Conservation (phyloP, 2,113 vertebrate species). For the Heptranchias perlo region DNA sequence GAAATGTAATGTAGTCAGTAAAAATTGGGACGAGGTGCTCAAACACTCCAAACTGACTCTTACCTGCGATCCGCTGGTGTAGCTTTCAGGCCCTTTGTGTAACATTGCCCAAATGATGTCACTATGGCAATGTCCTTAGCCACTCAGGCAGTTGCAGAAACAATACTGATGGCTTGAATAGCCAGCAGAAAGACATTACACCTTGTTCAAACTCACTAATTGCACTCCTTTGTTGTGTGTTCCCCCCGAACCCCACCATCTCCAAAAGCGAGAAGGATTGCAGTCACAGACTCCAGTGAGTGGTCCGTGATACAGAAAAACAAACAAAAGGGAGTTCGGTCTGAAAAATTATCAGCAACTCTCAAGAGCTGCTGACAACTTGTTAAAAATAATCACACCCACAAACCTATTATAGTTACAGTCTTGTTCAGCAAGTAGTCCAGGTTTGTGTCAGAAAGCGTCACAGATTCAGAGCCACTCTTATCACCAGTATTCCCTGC, state of each 20-base stretch:
- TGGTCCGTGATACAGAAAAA: not conserved
- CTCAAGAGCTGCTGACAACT: constrained; percentile 35
- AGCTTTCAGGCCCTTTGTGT: not conserved
- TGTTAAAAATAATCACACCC: constrained; percentile 35
- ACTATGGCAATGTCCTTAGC: not conserved
- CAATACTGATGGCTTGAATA: not conserved
- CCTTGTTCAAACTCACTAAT: constrained; percentile 11
- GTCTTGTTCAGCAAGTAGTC: constrained; percentile 35
- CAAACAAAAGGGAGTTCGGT: constrained; percentile 16
- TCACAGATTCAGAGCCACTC: constrained; percentile 32
- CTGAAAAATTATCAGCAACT: constrained; percentile 33
- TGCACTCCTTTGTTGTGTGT: constrained; percentile 17
- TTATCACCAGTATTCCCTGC: constrained; percentile 35
- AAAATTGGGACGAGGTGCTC: not conserved
- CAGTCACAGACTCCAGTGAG: not conserved
- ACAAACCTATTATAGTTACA: constrained; percentile 32
- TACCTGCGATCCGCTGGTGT: too few relatives aligned
- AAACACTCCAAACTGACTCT: not conserved
- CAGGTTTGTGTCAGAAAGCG: constrained; percentile 29
- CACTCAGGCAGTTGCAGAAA: not conserved
- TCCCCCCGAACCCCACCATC: not conserved
- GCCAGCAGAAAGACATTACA: constrained; percentile 21
- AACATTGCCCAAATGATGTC: too few relatives aligned
- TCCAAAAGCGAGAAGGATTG: not conserved
- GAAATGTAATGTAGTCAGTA: not conserved